Evolutionary conservation across 1,140 invertebrate genomes (phyloP), one percentile per base, ranked within the genome.

Genomic region (Zaprionus ghesquierei): DNA sequence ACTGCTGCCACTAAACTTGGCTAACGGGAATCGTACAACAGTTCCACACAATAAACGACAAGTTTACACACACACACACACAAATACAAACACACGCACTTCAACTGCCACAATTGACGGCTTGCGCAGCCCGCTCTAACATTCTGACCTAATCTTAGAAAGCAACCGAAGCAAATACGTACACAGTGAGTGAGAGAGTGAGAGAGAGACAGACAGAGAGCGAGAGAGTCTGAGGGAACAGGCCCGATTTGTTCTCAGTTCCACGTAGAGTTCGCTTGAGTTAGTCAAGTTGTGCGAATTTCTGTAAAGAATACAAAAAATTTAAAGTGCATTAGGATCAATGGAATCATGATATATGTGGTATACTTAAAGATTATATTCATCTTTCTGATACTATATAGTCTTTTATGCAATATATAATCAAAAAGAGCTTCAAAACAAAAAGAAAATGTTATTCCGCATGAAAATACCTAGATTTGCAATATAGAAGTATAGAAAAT

Each of bases 111-210:
- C 64, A 65, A 64, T 58, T 64, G 51, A 54, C 58, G 55, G 35
- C 38, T 53, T 56, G 31, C 62, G 54, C 61, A 53, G 69, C 55
- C 64, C 50, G 70, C 58, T 73, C 71, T 70, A 69, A 69, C 71
- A 75, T 75, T 75, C 58, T 75, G 59, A 58, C 71, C 63, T n/a
- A n/a, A 75, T 27, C 59, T 41, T 75, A 69, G 44, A 58, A 63
- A 59, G 31, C 25, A 53, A 74, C 64, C 71, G 58, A 44, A 33
- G 41, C 15, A 44, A 51, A 63, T 75, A 75, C 71, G 66, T 75
- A 75, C 71, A 75, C 71, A 69, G 58, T 69, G 35, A n/a, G n/a
- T 38, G 29, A 56, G 25, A 15, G 18, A 35, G 41, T 68, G 35
- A 60, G 22, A 56, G 23, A 20, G 18, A 35, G 33, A 54, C 8